Evolutionary conservation across 2,797 vertebrate species (phyloP).

Genomic region (Halcyon leucocephala): DNA sequence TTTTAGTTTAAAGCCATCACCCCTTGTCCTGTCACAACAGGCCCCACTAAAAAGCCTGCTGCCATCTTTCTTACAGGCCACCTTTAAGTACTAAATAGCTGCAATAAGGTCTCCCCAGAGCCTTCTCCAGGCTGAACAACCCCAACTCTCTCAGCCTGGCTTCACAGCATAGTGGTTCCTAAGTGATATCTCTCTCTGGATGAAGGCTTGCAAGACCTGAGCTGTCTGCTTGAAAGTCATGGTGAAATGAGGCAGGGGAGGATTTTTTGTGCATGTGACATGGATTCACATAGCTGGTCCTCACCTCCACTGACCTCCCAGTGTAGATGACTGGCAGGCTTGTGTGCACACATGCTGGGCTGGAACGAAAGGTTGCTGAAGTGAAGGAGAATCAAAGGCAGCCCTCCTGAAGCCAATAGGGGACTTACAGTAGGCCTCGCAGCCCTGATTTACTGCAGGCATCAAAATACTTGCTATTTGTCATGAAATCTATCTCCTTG

Average conservation of each 20-base stretch:
- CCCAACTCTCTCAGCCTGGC: background rate
- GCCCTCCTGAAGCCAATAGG: background rate
- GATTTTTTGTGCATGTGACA: background rate
- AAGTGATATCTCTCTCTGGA: background rate
- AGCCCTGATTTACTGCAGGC: background rate
- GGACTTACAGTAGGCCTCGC: background rate
- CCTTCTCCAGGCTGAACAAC: background rate
- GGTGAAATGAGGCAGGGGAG: background rate
- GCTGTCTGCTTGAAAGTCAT: background rate
- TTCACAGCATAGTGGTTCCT: background rate
- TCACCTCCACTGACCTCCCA: background rate
- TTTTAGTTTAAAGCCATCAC: background rate
- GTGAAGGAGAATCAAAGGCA: constrained; percentile 2
- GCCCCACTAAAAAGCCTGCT: background rate
- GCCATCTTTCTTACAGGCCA: background rate
- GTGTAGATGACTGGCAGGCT: background rate
- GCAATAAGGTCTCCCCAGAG: background rate
- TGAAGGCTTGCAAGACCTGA: background rate
- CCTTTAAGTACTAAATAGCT: background rate
- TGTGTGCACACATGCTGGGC: background rate
- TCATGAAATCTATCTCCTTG: background rate
- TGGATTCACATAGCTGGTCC: background rate
- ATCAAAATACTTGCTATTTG: background rate
- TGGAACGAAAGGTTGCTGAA: background rate
- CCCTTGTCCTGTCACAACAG: background rate